Conservation (phyloP, 2,888 invertebrate species). For the Stenoptilia bipunctidactyla region DNA sequence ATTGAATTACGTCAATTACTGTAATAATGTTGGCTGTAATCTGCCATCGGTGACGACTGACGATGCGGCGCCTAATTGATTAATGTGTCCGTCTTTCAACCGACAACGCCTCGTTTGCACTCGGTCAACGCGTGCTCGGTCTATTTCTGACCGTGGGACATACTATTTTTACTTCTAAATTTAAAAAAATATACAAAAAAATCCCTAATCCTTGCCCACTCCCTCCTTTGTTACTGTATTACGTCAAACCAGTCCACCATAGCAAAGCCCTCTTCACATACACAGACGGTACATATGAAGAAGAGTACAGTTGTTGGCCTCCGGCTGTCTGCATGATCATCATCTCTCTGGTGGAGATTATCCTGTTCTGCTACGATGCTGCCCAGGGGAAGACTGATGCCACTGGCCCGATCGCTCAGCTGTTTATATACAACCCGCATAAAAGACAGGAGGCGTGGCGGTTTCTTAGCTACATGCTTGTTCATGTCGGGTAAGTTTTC, state of each 20-base stretch:
- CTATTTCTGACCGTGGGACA: slow-evolving; percentile 27
- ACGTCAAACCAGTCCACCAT: slow-evolving; percentile 28
- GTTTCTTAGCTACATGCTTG: slow-evolving; percentile 95
- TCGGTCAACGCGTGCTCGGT: slow-evolving; percentile 38
- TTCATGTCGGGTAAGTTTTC: slow-evolving; percentile 87
- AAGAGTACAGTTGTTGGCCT: slow-evolving; percentile 93
- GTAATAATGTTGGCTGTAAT: background rate
- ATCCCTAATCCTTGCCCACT: background rate
- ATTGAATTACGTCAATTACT: background rate
- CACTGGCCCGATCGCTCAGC: slow-evolving; percentile 82
- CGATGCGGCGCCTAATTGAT: slow-evolving; percentile 34
- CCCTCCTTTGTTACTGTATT: slow-evolving; percentile 4
- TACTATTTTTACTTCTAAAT: background rate
- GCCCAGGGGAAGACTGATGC: slow-evolving; percentile 53
- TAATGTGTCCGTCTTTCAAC: slow-evolving; percentile 36
- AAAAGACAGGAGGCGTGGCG: slow-evolving; percentile 92
- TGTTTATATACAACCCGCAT: slow-evolving; percentile 91
- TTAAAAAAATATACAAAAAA: background rate
- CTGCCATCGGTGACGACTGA: no score
- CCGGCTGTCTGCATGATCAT: slow-evolving; percentile 93
- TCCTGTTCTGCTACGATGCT: slow-evolving; percentile 74
- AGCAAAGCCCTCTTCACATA: slow-evolving; percentile 53
- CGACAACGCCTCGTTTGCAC: slow-evolving; percentile 24
- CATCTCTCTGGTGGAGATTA: slow-evolving; percentile 89
- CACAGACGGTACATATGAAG: slow-evolving; percentile 85